phyloP scores from a whole-genome alignment of 92 coral and sea anemone genomes.

The Parazoanthus darwini region DNA sequence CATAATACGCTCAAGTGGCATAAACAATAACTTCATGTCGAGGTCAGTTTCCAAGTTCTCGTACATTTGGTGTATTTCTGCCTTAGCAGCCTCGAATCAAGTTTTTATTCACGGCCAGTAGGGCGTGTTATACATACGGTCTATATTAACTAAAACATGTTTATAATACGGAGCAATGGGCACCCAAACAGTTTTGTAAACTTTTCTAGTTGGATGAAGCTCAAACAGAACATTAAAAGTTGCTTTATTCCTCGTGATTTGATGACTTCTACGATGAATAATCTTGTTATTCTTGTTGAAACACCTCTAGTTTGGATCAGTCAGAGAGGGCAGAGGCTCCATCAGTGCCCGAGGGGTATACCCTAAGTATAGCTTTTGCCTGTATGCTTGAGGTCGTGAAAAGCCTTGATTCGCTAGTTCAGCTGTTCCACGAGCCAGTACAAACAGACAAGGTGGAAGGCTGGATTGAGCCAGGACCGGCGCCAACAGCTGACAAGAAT shows the following conservation, averaged over 20 bases:
- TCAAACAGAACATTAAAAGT: too few relatives aligned
- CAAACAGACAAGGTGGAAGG: constrained; percentile 67
- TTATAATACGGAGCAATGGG: too few relatives aligned
- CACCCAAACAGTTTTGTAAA: too few relatives aligned
- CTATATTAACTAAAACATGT: too few relatives aligned
- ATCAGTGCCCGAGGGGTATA: constrained; percentile 88
- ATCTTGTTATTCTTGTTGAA: not conserved
- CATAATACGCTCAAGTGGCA: too few relatives aligned
- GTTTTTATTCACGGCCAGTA: too few relatives aligned
- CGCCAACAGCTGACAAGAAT: constrained; percentile 48
- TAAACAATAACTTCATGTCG: too few relatives aligned
- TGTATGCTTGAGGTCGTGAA: constrained; percentile 90
- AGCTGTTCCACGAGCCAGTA: constrained; percentile 44
- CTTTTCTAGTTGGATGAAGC: too few relatives aligned
- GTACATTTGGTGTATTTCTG: too few relatives aligned
- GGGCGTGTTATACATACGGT: too few relatives aligned
- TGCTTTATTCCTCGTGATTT: not conserved
- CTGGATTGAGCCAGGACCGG: constrained; percentile 90
- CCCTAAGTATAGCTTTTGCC: constrained; percentile 93
- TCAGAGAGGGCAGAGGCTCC: constrained; percentile 88
- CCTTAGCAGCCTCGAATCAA: too few relatives aligned
- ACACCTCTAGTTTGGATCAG: constrained; percentile 76
- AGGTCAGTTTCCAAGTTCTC: too few relatives aligned
- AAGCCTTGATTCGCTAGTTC: constrained; percentile 81
- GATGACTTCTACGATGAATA: not conserved